These are phyloP conservation scores for Pollenia angustigena DNA, from an alignment of 2,888 invertebrate species.

Conservation along the genomic window DNA sequence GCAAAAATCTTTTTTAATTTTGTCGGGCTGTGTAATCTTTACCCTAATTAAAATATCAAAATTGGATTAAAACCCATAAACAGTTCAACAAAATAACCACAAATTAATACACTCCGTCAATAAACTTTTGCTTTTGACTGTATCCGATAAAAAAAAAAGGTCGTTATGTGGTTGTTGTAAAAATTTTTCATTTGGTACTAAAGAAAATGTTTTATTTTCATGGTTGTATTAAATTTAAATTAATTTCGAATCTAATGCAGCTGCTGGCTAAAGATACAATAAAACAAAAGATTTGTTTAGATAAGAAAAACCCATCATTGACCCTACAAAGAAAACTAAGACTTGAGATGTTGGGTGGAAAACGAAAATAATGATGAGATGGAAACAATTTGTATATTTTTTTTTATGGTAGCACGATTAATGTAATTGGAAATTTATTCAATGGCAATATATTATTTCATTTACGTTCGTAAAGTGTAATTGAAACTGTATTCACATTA, in stretches of 20 bases:
- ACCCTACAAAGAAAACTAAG: neutral
- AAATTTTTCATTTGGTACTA: constrained; percentile 14
- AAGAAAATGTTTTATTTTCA: constrained; percentile 44
- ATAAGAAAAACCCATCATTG: constrained; percentile 9
- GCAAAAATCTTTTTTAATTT: no score
- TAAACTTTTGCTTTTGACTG: constrained; percentile 27
- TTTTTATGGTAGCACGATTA: neutral
- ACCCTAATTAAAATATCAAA: no score
- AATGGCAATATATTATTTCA: neutral
- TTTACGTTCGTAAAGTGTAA: neutral
- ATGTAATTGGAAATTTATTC: constrained; percentile 5
- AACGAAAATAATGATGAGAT: neutral
- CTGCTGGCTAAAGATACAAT: constrained; percentile 3
- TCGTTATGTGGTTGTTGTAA: constrained; percentile 20
- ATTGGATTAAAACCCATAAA: no score
- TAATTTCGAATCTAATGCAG: constrained; percentile 31
- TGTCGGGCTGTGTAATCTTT: no score
- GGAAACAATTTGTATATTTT: constrained; percentile 1
- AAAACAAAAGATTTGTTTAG: constrained; percentile 1
- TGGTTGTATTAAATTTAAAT: constrained; percentile 46
- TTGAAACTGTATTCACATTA: no score
- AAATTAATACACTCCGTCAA: neutral
- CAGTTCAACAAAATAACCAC: no score
- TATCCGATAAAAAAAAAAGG: neutral
- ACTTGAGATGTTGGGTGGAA: neutral